Conservation (phyloP, 1,140 invertebrate genomes). For the Rhagoletis pomonella region DNA sequence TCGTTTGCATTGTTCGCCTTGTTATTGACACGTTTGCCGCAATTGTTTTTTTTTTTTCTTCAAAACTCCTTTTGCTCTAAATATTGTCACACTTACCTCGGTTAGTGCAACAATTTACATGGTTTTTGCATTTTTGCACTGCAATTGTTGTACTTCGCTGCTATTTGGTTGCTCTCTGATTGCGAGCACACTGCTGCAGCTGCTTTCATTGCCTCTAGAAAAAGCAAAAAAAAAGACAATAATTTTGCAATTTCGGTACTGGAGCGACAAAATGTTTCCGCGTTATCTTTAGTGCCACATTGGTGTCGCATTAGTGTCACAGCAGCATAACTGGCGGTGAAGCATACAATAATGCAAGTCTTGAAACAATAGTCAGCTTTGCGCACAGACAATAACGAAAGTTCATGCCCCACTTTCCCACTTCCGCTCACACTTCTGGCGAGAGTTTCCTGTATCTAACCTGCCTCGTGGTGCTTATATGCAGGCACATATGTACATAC, state of each 20-base stretch:
- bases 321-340: neutral
- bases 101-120: neutral
- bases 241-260: slow-evolving; percentile 25
- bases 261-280: slow-evolving; percentile 10
- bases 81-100: neutral
- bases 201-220: neutral
- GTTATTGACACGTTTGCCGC: neutral
- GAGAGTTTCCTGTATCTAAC: neutral
- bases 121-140: neutral
- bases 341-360: neutral
- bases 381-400: neutral
- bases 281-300: slow-evolving; percentile 5
- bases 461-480: neutral
- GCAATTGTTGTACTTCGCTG: slow-evolving; percentile 29
- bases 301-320: neutral
- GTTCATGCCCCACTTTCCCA: slow-evolving; percentile 10
- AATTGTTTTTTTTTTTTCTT: neutral
- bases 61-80: neutral
- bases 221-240: neutral
- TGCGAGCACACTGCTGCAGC: neutral
- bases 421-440: neutral
- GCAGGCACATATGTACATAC: neutral
- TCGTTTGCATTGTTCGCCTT: neutral
- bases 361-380: neutral
- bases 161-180: neutral